Evolutionary conservation across 2,113 vertebrate species (phyloP).

Genomic region (Tretioscincus oriximinensis): DNA sequence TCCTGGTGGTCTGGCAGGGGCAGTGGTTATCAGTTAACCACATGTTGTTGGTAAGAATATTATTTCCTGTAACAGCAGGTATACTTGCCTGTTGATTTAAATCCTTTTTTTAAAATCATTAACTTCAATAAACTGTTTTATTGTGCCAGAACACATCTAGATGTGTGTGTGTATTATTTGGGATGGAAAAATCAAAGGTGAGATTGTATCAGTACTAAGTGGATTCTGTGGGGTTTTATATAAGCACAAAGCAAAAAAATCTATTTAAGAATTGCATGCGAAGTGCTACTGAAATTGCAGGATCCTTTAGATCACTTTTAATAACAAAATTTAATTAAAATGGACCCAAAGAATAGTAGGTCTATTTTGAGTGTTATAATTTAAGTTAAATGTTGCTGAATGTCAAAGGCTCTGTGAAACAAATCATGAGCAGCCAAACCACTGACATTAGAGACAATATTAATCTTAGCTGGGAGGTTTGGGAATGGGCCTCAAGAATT

Average conservation of each 20-base stretch:
- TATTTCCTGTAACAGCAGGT: background rate
- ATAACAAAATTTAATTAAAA: conserved; percentile 5
- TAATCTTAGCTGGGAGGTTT: background rate
- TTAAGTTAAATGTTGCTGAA: background rate
- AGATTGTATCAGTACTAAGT: background rate
- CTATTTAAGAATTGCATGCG: accelerated
- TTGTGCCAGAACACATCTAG: background rate
- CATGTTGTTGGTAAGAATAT: background rate
- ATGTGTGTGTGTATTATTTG: background rate
- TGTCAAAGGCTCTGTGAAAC: background rate
- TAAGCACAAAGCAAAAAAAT: background rate
- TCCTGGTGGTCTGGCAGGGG: background rate
- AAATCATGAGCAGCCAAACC: background rate
- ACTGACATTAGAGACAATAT: background rate
- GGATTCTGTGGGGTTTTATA: accelerated
- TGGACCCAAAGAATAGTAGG: background rate
- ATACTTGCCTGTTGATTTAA: background rate
- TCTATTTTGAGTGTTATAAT: background rate
- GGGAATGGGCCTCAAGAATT: background rate
- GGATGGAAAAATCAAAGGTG: background rate
- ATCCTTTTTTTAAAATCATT: background rate
- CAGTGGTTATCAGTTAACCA: background rate
- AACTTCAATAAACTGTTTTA: background rate
- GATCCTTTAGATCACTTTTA: accelerated
- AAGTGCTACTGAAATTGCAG: background rate